phyloP scores from a whole-genome alignment of 2,797 vertebrate genomes.

The Champsocephalus gunnari region DNA sequence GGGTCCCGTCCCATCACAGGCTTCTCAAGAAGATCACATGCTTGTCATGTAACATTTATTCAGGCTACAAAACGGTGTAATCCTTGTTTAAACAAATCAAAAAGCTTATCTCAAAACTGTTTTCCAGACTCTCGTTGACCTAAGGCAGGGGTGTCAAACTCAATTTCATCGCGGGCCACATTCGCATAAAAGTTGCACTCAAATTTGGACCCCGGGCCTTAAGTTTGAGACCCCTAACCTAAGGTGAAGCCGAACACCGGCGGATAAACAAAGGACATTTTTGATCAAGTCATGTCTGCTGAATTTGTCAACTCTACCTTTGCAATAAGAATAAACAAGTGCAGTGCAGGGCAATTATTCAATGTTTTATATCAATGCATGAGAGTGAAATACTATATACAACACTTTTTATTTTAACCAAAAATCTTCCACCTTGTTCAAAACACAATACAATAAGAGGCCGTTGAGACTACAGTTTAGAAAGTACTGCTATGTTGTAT shows the following conservation, averaged over 20 bases:
- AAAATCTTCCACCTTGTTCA: constrained; percentile 7
- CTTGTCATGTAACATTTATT: constrained; percentile 49
- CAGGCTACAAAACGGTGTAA: constrained; percentile 35
- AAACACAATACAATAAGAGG: constrained; percentile 44
- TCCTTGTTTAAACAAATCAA: constrained; percentile 27
- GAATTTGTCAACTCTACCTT: background rate
- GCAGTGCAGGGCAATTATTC: constrained; percentile 22
- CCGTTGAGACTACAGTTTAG: constrained; percentile 26
- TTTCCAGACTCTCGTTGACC: background rate
- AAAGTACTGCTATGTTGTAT: constrained; percentile 50
- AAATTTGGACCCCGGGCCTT: too few relatives aligned
- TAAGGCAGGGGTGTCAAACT: too few relatives aligned
- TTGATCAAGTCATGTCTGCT: background rate
- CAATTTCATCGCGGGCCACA: too few relatives aligned
- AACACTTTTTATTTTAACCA: constrained; percentile 23
- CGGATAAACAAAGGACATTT: background rate
- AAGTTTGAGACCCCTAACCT: background rate
- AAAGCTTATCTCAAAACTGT: constrained; percentile 18
- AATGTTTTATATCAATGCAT: constrained; percentile 45
- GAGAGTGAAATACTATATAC: constrained; percentile 28
- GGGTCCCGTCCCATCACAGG: constrained; percentile 24
- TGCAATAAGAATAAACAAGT: constrained; percentile 6
- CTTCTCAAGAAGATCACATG: constrained; percentile 39
- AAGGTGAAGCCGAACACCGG: background rate
- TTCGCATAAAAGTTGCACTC: too few relatives aligned